Evolutionary conservation across 2,888 invertebrate species (phyloP).

Genomic region (Eupsilia transversa): DNA sequence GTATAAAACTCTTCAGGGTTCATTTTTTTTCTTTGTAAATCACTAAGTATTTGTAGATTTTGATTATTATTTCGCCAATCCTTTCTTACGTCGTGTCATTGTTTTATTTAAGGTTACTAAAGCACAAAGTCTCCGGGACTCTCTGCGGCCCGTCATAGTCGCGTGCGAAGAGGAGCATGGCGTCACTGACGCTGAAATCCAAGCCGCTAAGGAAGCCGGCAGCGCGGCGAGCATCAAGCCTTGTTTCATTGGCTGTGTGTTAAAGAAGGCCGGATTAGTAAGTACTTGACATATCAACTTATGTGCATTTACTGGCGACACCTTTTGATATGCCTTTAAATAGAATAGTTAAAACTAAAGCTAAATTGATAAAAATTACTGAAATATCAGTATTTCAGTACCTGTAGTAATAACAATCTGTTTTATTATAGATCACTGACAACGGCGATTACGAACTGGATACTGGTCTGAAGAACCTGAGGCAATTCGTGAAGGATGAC

Average conservation of each 20-base stretch:
- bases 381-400: too few species aligned
- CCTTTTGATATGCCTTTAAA: neutral
- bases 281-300: neutral
- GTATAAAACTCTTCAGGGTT: neutral
- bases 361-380: neutral
- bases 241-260: slow-evolving; percentile 49
- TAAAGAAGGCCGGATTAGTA: slow-evolving; percentile 26
- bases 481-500: slow-evolving; percentile 27
- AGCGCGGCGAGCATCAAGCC: slow-evolving; percentile 27
- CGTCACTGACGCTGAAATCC: slow-evolving; percentile 40
- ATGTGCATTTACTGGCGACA: neutral
- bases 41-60: neutral
- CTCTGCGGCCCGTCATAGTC: slow-evolving; percentile 33
- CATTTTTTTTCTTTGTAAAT: neutral
- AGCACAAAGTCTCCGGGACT: slow-evolving; percentile 26
- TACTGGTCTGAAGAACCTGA: slow-evolving; percentile 17
- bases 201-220: slow-evolving; percentile 34
- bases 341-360: too few species aligned
- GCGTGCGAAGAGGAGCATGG: slow-evolving; percentile 46
- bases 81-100: neutral
- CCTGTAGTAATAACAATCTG: neutral
- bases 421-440: slow-evolving; percentile 1
- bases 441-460: slow-evolving; percentile 8
- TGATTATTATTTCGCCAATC: neutral
- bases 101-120: slow-evolving; percentile 46